Evolutionary conservation across 2,113 vertebrate species (phyloP).

Genomic region (Festucalex cinctus): DNA sequence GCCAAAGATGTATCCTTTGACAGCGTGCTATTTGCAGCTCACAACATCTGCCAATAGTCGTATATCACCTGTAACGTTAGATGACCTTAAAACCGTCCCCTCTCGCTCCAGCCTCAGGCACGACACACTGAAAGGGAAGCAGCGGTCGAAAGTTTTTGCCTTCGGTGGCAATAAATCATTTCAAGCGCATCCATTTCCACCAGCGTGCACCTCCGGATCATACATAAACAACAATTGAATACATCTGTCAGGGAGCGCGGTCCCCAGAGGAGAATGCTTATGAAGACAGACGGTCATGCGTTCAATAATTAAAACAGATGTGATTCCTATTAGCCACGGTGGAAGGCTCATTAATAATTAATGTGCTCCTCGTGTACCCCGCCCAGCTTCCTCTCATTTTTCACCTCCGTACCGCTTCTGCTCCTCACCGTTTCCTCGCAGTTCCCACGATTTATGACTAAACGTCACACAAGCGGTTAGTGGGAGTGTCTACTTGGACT

Average conservation of each 20-base stretch:
- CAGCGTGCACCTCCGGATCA: constrained; percentile 30
- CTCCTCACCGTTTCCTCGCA: background rate
- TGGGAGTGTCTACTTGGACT: constrained; percentile 36
- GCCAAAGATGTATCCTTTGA: constrained; percentile 28
- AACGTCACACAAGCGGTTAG: constrained; percentile 45
- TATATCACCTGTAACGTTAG: constrained; percentile 19
- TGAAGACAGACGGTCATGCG: constrained; percentile 68
- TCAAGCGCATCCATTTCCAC: constrained; percentile 3
- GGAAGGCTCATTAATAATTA: constrained; percentile 72
- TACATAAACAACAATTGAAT: constrained; percentile 56
- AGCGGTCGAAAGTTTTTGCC: constrained; percentile 11
- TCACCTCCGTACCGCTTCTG: constrained; percentile 13
- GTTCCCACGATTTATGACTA: constrained; percentile 43
- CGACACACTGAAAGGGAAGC: background rate
- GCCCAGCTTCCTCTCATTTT: constrained; percentile 42
- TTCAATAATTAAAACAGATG: constrained; percentile 79
- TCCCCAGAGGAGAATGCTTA: constrained; percentile 46
- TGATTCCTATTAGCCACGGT: constrained; percentile 72
- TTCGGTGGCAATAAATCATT: constrained; percentile 7
- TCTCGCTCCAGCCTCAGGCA: constrained; percentile 14
- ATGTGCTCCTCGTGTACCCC: constrained; percentile 58
- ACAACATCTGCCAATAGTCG: constrained; percentile 31
- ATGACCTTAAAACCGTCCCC: constrained; percentile 19
- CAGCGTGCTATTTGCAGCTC: constrained; percentile 31
- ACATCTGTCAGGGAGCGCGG: constrained; percentile 46